Conservation (phyloP, 2,888 invertebrate species). For the Zeuzera pyrina region DNA sequence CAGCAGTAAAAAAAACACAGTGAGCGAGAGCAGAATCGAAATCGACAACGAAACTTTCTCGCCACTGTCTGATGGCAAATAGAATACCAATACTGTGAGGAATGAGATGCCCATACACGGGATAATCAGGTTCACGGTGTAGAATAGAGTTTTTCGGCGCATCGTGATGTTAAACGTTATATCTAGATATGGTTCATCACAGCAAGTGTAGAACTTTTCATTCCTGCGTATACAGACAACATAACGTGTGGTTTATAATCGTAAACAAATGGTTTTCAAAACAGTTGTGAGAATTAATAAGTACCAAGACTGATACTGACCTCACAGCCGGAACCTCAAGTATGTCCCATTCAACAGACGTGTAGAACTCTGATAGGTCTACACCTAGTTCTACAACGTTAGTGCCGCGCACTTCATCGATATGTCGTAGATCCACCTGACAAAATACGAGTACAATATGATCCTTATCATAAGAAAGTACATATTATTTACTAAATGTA, state of each 20-base stretch:
- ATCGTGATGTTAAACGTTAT: slow-evolving; percentile 98
- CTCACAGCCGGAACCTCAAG: slow-evolving; percentile 95
- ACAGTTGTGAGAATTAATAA: neutral
- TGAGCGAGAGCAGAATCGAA: slow-evolving; percentile 94
- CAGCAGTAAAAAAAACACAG: slow-evolving; percentile 95
- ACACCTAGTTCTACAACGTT: slow-evolving; percentile 95
- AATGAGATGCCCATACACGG: slow-evolving; percentile 98
- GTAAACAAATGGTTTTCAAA: no score
- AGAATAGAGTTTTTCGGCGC: slow-evolving; percentile 96
- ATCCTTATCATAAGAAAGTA: neutral
- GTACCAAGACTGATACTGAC: slow-evolving; percentile 39
- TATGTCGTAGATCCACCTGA: slow-evolving; percentile 92
- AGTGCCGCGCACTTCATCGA: slow-evolving; percentile 91
- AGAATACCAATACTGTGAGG: slow-evolving; percentile 97
- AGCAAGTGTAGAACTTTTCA: slow-evolving; percentile 96
- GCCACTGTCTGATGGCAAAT: slow-evolving; percentile 97
- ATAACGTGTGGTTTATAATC: no score
- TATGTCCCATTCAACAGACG: slow-evolving; percentile 99
- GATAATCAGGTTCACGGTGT: slow-evolving; percentile 96
- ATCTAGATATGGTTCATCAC: slow-evolving; percentile 96
- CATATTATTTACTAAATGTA: neutral
- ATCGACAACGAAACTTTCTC: slow-evolving; percentile 99
- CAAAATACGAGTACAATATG: neutral
- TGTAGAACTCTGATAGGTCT: slow-evolving; percentile 97
- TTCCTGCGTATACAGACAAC: slow-evolving; percentile 79